Base-by-base conservation (phyloP, 2,888 invertebrate genomes). In the Acrocera orbiculus region DNA sequence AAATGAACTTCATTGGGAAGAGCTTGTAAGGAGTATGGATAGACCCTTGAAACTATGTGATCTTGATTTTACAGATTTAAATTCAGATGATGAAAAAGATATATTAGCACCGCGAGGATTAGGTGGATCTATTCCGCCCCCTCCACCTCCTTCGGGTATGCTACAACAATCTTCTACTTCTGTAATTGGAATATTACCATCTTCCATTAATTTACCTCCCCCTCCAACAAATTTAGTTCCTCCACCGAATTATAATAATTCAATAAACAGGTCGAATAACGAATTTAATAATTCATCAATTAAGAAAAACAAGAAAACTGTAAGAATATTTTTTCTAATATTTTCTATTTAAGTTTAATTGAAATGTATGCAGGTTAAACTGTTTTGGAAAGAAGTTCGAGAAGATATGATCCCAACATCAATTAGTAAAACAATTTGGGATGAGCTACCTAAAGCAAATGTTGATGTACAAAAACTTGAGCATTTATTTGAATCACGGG, bases 331-430 rank as follows among this genome's bases (percentile, higher is more conserved):
- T 30, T 9, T 28, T 14, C 15, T 27, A 14, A 26, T n/a, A 11
- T 17, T 5, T 13, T 4, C 24, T n/a, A 19, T 11, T 22, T 31
- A 4, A 34, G 11, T 10, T 17, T 13, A 11, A 26, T 20, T 14
- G 15, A 29, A 20, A 6, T 4, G 4, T n/a, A 9, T 20, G 17
- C 27, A 61, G 60, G 60, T 61, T 9, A 93, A 93, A 61, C 65
- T 98, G 32, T 98, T 98, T 59, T 99, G 98, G 98, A 85, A 85
- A 53, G 92, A 96, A 61, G 82, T 87, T 6, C 72, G 82, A 44
- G 86, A 85, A 43, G 52, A 62, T 20, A 47, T 62, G 35, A 56
- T 65, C 25, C 62, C 64, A 10, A 63, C 75, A 22, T 73, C 73
- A 40, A 63, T 76, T 30, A 65, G 66, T 42, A 70, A 76, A 32